Percentiles rank a stretch among this genome's conserved stretches.
These are phyloP conservation scores for Rhinophrynus dorsalis DNA, from an alignment of 2,797 vertebrate species.

Conservation along the genomic window DNA sequence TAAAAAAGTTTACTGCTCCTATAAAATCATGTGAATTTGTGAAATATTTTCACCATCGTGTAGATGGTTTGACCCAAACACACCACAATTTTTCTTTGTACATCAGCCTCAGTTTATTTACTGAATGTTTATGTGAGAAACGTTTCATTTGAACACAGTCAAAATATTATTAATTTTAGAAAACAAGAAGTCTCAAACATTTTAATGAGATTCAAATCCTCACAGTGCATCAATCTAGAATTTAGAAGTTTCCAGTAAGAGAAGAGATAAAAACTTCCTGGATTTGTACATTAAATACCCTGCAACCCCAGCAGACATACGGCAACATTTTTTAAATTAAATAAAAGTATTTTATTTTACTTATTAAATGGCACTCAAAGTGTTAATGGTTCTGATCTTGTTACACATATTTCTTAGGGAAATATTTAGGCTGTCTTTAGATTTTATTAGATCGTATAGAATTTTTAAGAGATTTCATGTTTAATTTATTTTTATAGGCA, in stretches of 20 bases:
- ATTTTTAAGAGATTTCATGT: no score
- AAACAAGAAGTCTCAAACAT: background rate
- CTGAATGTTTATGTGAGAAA: no score
- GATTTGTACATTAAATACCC: background rate
- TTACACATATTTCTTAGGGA: background rate
- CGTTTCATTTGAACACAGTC: no score
- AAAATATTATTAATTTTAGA: background rate
- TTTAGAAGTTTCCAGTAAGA: background rate
- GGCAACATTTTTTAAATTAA: background rate
- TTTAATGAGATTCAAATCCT: background rate
- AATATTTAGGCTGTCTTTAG: background rate
- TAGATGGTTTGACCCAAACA: no score
- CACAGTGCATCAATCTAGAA: background rate
- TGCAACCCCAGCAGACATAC: background rate
- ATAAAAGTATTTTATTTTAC: background rate
- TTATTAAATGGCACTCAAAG: no score
- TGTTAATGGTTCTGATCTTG: background rate
- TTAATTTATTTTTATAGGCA: no score
- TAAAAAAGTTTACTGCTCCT: no score
- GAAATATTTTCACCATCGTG: no score
- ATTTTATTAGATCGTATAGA: background rate
- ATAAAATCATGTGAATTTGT: no score
- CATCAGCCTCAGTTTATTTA: no score
- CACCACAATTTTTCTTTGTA: no score
- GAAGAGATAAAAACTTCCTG: background rate